These are phyloP conservation scores for Xylota segnis DNA, from an alignment of 2,888 invertebrate species.

Conservation along the genomic window DNA sequence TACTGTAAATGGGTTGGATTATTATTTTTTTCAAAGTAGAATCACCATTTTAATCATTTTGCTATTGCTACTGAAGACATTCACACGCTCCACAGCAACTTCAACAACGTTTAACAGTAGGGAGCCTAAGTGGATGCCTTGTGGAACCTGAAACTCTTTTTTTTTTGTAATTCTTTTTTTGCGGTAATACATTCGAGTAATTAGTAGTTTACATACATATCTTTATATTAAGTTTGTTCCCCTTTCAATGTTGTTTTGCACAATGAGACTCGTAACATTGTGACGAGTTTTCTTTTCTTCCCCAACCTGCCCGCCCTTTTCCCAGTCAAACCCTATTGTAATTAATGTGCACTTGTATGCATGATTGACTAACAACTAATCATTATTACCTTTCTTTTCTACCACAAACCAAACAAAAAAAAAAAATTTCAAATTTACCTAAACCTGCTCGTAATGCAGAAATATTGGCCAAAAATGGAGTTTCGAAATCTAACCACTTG, in stretches of 20 bases:
- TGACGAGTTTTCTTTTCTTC: neutral
- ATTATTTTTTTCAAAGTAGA: no score
- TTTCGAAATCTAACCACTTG: constrained; percentile 43
- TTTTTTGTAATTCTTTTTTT: neutral
- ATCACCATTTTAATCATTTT: no score
- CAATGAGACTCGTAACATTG: constrained; percentile 38
- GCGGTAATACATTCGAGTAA: constrained; percentile 1
- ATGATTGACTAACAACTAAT: constrained; percentile 73
- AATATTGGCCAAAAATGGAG: constrained; percentile 62
- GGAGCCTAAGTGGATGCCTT: no score
- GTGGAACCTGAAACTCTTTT: no score
- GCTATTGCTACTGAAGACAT: no score
- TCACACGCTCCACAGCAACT: no score
- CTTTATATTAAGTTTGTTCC: neutral
- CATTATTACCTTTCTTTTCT: constrained; percentile 67
- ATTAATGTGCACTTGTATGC: constrained; percentile 59
- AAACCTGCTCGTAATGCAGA: constrained; percentile 52
- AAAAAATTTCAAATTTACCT: constrained; percentile 44
- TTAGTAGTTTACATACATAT: neutral
- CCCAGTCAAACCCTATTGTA: constrained; percentile 37
- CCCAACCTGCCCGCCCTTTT: neutral
- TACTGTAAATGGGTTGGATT: no score
- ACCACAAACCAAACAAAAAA: constrained; percentile 49
- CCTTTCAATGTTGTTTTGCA: constrained; percentile 33
- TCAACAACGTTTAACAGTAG: no score